Evolutionary conservation across 1,140 invertebrate species (phyloP), one percentile per base, ranked within the genome.

Genomic region (Hydropsyche tenuis): DNA sequence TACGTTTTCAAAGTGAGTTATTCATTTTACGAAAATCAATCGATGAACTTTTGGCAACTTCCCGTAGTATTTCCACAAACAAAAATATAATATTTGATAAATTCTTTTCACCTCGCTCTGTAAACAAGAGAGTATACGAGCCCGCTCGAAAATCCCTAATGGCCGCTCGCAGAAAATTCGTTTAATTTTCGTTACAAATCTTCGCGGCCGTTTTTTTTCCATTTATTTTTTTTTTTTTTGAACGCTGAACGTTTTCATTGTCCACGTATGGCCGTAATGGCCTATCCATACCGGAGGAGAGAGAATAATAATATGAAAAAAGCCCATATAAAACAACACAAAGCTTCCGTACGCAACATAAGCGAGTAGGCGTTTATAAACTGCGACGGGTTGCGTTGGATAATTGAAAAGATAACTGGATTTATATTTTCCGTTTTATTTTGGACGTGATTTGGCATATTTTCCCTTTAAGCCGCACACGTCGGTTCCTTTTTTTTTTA

Each of bases 401-500:
- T 69, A 69, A 69, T 69, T 69, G 66, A 69, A 69, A 69, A 69
- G 66, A 69, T 69, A 69, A 69, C 66, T 53, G 66, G 66, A 69
- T 69, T 69, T 69, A 69, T 69, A 69, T 69, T 69, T 69, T 51
- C 23, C 66, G 66, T 69, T 69, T 66, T 69, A 51, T 69, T 48
- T 22, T 69, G 66, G 20, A 48, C 66, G 66, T 69, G 66, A 69
- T 69, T 69, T 69, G 66, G 66, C 66, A 69, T 69, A 69, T 69
- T 69, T 69, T 69, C 22, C 5, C 66, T 23, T 69, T 27, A 68
- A 68, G n/a, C 27, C n/a, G n/a, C n/a, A n/a, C n/a, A n/a, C n/a
- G 46, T 16, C 22, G 23, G 27, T 14, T 30, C 11, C 27, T 4
- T 27, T 63, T 63, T 27, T 14, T n/a, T n/a, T n/a, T n/a, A n/a